These are phyloP conservation scores for Mesochorus sp. DNA, from an alignment of 2,888 invertebrate species.

Conservation along the genomic window DNA sequence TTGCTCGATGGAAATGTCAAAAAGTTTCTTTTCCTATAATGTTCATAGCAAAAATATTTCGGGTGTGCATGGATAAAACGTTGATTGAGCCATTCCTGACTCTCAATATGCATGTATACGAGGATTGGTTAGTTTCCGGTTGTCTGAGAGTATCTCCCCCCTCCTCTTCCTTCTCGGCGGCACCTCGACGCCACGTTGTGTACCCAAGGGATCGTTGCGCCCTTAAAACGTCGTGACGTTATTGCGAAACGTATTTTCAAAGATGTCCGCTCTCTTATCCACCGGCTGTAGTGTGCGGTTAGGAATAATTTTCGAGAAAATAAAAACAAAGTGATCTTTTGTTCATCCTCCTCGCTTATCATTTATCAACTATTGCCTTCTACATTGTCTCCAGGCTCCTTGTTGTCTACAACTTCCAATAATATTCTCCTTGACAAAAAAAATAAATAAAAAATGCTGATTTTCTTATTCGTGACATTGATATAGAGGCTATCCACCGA, in stretches of 20 bases:
- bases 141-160: not conserved
- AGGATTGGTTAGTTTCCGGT: conserved; percentile 51
- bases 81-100: conserved; percentile 22
- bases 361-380: too few species aligned
- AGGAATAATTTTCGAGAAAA: too few species aligned
- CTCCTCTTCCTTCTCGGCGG: not conserved
- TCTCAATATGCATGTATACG: conserved; percentile 20
- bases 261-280: conserved; percentile 57
- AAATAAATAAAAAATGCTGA: too few species aligned
- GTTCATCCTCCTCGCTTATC: too few species aligned
- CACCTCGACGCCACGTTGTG: not conserved
- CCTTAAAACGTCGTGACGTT: conserved; percentile 20
- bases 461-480: conserved; percentile 12
- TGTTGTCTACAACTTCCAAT: too few species aligned
- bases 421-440: too few species aligned
- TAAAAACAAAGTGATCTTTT: too few species aligned
- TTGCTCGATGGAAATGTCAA: too few species aligned
- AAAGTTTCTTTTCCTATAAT: not conserved
- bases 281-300: too few species aligned
- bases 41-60: not conserved
- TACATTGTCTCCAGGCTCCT: too few species aligned
- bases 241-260: conserved; percentile 48
- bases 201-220: conserved; percentile 26
- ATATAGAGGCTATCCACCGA: conserved; percentile 68
- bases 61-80: conserved; percentile 6